phyloP scores from a whole-genome alignment of 2,113 vertebrate species.

The Embiotoca jacksoni region DNA sequence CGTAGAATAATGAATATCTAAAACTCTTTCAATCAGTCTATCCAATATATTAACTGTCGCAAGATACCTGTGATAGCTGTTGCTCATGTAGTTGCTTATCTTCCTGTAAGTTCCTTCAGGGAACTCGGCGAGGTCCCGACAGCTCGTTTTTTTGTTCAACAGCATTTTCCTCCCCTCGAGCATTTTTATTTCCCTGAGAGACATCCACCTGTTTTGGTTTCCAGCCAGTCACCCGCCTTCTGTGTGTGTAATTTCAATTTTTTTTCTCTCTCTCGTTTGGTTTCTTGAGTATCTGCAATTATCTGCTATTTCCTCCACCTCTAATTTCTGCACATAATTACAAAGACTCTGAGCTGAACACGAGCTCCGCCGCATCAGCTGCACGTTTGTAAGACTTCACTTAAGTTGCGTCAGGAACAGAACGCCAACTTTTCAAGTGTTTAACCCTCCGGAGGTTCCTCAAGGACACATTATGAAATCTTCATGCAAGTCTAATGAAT shows the following conservation, averaged over 20 bases:
- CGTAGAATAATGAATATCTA: too few species aligned
- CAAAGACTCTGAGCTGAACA: constrained; percentile 26
- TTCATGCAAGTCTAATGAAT: constrained; percentile 38
- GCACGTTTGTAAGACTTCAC: constrained; percentile 23
- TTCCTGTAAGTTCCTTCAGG: not conserved
- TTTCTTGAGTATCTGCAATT: not conserved
- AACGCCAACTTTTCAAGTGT: constrained; percentile 12
- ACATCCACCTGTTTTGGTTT: constrained; percentile 15
- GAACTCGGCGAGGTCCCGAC: constrained; percentile 14
- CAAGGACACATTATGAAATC: constrained; percentile 62
- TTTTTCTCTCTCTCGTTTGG: not conserved
- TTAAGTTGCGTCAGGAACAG: constrained; percentile 50
- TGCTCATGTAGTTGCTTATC: not conserved
- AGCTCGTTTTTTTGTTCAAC: constrained; percentile 3
- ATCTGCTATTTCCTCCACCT: constrained; percentile 3
- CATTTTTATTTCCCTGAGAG: not conserved
- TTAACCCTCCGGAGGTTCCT: not conserved
- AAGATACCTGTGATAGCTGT: not conserved
- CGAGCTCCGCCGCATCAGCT: constrained; percentile 7
- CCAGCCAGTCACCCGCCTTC: not conserved
- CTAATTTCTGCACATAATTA: constrained; percentile 25
- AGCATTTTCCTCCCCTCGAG: not conserved
- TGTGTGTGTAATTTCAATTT: not conserved
- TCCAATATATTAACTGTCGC: too few species aligned
- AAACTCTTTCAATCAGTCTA: too few species aligned